Conservation (phyloP, 2,113 vertebrate genomes). For the Rhinichthys klamathensis region DNA sequence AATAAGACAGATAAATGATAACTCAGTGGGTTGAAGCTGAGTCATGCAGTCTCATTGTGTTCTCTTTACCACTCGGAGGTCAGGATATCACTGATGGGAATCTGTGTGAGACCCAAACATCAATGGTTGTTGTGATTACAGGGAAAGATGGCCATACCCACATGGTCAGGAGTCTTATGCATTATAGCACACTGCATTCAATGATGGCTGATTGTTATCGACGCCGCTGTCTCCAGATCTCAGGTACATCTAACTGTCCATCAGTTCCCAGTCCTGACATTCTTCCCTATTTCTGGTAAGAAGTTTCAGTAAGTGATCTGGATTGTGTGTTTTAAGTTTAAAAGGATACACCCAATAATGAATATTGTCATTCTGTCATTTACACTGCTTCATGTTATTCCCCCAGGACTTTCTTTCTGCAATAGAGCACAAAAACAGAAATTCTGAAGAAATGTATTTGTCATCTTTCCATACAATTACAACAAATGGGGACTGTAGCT, state of each 20-base stretch:
- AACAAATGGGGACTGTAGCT: background rate
- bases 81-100: constrained; percentile 43
- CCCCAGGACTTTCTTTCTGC: background rate
- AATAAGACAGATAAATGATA: constrained; percentile 47
- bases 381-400: background rate
- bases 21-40: constrained; percentile 17
- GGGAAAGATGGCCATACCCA: background rate
- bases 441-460: background rate
- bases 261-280: background rate
- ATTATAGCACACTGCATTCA: background rate
- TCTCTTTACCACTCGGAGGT: constrained; percentile 10
- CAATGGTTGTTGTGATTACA: constrained; percentile 11
- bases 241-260: background rate
- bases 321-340: background rate
- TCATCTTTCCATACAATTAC: background rate
- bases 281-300: background rate
- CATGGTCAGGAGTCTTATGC: constrained; percentile 1
- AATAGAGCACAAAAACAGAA: background rate
- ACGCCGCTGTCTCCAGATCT: background rate
- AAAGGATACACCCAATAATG: background rate
- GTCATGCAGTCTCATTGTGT: constrained; percentile 26
- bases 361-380: constrained; percentile 5
- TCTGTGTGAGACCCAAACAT: constrained; percentile 42
- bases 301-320: constrained; percentile 5
- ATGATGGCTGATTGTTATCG: constrained; percentile 23